Evolutionary conservation across 37 sponge, comb jelly and placozoan genomes (phyloP).

Genomic region (Hormiphora californensis): DNA sequence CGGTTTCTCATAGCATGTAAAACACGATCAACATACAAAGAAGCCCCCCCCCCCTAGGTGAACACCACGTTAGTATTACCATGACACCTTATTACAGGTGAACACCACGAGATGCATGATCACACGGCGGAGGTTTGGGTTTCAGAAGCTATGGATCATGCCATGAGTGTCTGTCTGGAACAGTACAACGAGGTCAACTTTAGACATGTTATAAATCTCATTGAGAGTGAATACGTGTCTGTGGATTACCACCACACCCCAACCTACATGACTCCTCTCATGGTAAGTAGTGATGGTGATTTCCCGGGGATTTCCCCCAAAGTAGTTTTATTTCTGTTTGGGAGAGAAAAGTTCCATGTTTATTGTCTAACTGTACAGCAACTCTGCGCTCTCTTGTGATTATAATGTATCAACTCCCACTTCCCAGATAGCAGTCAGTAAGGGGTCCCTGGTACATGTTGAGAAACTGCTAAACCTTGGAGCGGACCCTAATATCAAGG

Average conservation of each 20-base stretch:
- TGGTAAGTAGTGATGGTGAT: too few relatives aligned
- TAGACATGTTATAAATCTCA: background rate
- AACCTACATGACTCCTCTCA: constrained; percentile 23
- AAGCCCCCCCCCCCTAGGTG: too few relatives aligned
- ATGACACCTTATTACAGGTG: background rate
- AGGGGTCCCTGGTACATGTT: background rate
- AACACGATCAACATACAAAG: too few relatives aligned
- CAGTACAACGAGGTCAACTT: background rate
- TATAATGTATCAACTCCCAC: too few relatives aligned
- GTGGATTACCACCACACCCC: constrained; percentile 36
- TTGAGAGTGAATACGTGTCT: background rate
- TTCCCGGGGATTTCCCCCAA: too few relatives aligned
- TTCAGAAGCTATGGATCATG: background rate
- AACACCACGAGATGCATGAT: constrained; percentile 9
- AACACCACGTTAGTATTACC: too few relatives aligned
- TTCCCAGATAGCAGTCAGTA: constrained; percentile 8
- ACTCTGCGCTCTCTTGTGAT: too few relatives aligned
- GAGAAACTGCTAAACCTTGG: constrained; percentile 33
- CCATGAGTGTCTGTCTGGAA: constrained; percentile 5
- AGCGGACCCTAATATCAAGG: constrained; percentile 2
- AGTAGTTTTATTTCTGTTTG: background rate
- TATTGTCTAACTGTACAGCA: too few relatives aligned
- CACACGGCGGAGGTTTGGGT: background rate
- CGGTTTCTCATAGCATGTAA: too few relatives aligned
- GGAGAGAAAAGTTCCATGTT: background rate